A percentile compares a stretch with the other conserved stretches of the same genome.
These are phyloP conservation scores for Thunnus thynnus DNA, from an alignment of 2,113 vertebrate species.

Conservation along the genomic window DNA sequence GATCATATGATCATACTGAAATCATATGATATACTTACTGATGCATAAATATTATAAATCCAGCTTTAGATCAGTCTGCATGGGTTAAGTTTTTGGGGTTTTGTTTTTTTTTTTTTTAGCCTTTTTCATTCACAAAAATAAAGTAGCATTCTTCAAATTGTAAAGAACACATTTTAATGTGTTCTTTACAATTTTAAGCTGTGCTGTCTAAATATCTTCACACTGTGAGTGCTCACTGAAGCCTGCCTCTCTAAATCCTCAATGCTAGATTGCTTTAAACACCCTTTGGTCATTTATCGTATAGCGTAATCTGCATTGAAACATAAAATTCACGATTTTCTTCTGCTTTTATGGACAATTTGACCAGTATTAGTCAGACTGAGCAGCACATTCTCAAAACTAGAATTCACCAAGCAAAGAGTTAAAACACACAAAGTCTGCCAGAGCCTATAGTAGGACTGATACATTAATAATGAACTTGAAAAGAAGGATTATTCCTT, in stretches of 20 bases:
- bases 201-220: conserved; percentile 5
- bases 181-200: neutral
- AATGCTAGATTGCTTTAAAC: conserved; percentile 20
- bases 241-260: conserved; percentile 3
- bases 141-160: neutral
- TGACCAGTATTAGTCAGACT: neutral
- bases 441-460: neutral
- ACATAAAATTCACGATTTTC: neutral
- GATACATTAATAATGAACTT: conserved; percentile 14
- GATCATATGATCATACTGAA: neutral
- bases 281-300: neutral
- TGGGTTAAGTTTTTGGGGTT: neutral
- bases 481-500: conserved; percentile 43
- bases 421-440: neutral
- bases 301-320: neutral
- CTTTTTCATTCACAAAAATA: neutral
- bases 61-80: neutral
- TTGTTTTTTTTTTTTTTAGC: neutral
- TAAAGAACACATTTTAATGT: neutral
- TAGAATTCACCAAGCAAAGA: neutral
- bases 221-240: neutral
- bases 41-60: conserved; percentile 1
- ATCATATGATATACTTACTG: neutral
- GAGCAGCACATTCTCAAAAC: neutral
- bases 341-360: neutral